phyloP scores from a whole-genome alignment of 2,888 invertebrate genomes.

The Pelosia muscerda region DNA sequence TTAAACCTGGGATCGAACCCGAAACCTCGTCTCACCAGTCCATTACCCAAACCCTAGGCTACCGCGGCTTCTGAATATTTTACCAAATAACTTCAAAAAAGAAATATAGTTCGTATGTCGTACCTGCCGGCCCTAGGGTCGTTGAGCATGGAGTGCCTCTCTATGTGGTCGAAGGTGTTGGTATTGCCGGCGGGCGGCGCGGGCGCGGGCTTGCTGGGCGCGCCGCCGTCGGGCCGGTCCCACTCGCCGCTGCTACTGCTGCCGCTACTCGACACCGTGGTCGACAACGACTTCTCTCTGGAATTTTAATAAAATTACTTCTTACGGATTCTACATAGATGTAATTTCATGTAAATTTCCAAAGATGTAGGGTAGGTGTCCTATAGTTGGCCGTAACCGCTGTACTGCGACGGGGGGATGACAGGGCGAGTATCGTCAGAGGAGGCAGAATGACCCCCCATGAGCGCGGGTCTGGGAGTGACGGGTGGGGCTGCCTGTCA shows the following conservation, averaged over 20 bases:
- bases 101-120: neutral
- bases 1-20: too few relatives aligned
- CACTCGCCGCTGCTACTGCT: constrained; percentile 76
- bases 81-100: neutral
- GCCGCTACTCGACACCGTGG: constrained; percentile 65
- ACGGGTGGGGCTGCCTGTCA: too few relatives aligned
- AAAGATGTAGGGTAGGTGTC: too few relatives aligned
- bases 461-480: too few relatives aligned
- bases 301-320: constrained; percentile 55
- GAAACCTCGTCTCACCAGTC: too few relatives aligned
- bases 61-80: neutral
- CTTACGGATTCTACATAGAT: too few relatives aligned
- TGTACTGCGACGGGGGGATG: too few relatives aligned
- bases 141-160: constrained; percentile 88
- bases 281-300: constrained; percentile 73
- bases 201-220: constrained; percentile 53
- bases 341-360: too few relatives aligned
- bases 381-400: too few relatives aligned
- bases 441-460: too few relatives aligned
- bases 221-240: constrained; percentile 75
- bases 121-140: constrained; percentile 89
- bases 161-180: constrained; percentile 89
- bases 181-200: constrained; percentile 39
- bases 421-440: too few relatives aligned
- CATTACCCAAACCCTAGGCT: too few relatives aligned